Evolutionary conservation across 2,888 invertebrate species (phyloP), one percentile per base, ranked within the genome.

Genomic region (Dichetophora obliterata): DNA sequence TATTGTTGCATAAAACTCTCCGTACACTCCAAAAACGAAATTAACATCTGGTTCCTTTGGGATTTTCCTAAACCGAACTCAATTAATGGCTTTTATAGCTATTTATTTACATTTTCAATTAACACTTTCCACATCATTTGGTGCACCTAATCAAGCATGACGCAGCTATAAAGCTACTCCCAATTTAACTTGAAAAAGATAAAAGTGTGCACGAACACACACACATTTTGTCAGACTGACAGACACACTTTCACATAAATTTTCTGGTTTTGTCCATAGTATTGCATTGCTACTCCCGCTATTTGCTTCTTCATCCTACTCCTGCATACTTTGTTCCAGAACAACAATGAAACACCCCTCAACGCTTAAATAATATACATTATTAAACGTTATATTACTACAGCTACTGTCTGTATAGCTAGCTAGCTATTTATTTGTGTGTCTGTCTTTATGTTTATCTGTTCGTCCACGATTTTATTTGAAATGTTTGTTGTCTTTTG

Each of bases 121-220:
- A 81, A 81, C 81, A 81, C 81, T 80, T 80, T 78, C 76, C 80
- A 79, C 80, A 78, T 81, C 81, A 80, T 81, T 81, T 81, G 80
- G 72, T 77, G 75, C 77, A 79, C 76, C 79, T 79, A 81, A 81
- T 80, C 79, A 80, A 54, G 78, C 80, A 77, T 79, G 77, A 77
- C 78, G 43, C 68, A 37, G 71, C 59, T 37, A 43, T 34, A 54
- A 70, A 70, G 66, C 31, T 27, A 34, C 22, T 66, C 66, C 14
- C 66, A 66, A 66, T 66, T 66, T 34, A 66, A 43, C 66, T 66
- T 37, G 43, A 43, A n/a, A 68, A 24, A 50, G 48, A 27, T 31
- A 31, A 63, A 31, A 31, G 31, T 50, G 48, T 24, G 43, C 24
- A 22, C 27, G 31, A 63, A n/a, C 22, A 31, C 63, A 63, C 63